Evolutionary conservation across 2,797 vertebrate genomes (phyloP).

Genomic region (Otus scops): DNA sequence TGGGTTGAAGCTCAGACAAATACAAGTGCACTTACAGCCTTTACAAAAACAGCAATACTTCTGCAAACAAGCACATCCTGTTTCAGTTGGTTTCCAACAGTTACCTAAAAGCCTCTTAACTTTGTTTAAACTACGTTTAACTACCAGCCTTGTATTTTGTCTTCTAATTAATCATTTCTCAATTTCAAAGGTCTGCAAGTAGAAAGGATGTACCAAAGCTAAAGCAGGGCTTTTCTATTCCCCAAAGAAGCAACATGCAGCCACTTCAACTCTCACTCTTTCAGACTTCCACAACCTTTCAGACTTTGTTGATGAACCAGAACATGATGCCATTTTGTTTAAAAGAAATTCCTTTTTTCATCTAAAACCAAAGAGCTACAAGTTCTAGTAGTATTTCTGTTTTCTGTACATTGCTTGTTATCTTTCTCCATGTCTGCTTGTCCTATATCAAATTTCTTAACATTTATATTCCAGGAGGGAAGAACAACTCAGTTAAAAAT

Average conservation of each 20-base stretch:
- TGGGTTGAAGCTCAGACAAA: background rate
- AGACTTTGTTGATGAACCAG: background rate
- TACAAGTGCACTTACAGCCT: background rate
- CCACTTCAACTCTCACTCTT: background rate
- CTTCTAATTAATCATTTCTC: background rate
- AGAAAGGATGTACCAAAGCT: background rate
- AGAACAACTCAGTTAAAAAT: background rate
- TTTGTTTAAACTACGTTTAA: background rate
- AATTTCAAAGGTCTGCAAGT: background rate
- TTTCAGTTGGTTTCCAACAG: background rate
- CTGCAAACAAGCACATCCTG: conserved; percentile 21
- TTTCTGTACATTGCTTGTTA: background rate
- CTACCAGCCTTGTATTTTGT: background rate
- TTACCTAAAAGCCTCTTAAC: background rate
- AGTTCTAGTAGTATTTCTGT: background rate
- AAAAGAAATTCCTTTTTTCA: background rate
- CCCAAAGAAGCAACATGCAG: background rate
- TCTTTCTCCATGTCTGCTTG: background rate
- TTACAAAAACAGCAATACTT: background rate
- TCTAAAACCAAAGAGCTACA: background rate
- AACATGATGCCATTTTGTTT: background rate
- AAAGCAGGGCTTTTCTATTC: background rate
- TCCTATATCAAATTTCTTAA: background rate
- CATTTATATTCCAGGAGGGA: background rate
- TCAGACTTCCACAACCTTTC: background rate